Percentiles rank a stretch among this genome's conserved stretches.
These are phyloP conservation scores for Pseudoatta argentina DNA, from an alignment of 1,140 invertebrate species.

Conservation along the genomic window DNA sequence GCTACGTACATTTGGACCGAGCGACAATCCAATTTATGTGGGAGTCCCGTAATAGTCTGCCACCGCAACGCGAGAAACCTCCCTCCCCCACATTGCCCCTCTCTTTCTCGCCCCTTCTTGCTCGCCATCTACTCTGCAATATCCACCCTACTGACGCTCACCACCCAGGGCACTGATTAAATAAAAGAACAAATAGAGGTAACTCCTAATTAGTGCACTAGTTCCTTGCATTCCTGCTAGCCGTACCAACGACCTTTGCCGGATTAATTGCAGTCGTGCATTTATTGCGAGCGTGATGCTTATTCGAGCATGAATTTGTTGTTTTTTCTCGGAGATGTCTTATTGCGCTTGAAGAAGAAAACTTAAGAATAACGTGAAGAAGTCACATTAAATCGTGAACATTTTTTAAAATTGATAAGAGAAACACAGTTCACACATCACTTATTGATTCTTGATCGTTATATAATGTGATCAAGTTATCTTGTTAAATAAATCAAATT, in stretches of 20 bases:
- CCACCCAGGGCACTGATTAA: constrained; percentile 78
- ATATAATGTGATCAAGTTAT: constrained; percentile 19
- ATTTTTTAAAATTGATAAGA: constrained; percentile 2
- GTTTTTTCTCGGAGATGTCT: constrained; percentile 49
- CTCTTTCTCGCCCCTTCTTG: constrained; percentile 66
- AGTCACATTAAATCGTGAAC: constrained; percentile 4
- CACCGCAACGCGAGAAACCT: constrained; percentile 80
- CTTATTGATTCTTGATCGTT: constrained; percentile 52
- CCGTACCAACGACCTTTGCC: constrained; percentile 70
- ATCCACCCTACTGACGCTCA: constrained; percentile 38
- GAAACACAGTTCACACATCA: too few relatives aligned
- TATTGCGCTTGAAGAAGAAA: constrained; percentile 24
- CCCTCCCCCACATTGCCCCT: constrained; percentile 42
- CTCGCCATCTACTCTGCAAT: constrained; percentile 32
- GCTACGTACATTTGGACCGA: constrained; percentile 83
- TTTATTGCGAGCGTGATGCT: constrained; percentile 65
- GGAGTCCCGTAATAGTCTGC: constrained; percentile 83
- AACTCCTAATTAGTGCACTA: constrained; percentile 79
- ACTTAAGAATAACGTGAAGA: neutral
- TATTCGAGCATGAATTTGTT: constrained; percentile 53
- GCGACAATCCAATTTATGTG: constrained; percentile 84
- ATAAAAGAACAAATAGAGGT: constrained; percentile 80
- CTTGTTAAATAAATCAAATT: constrained; percentile 51
- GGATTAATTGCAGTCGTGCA: constrained; percentile 73
- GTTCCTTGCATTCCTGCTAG: constrained; percentile 72